These are phyloP conservation scores for Eleutherodactylus coqui DNA, from an alignment of 2,797 vertebrate genomes.

Conservation along the genomic window DNA sequence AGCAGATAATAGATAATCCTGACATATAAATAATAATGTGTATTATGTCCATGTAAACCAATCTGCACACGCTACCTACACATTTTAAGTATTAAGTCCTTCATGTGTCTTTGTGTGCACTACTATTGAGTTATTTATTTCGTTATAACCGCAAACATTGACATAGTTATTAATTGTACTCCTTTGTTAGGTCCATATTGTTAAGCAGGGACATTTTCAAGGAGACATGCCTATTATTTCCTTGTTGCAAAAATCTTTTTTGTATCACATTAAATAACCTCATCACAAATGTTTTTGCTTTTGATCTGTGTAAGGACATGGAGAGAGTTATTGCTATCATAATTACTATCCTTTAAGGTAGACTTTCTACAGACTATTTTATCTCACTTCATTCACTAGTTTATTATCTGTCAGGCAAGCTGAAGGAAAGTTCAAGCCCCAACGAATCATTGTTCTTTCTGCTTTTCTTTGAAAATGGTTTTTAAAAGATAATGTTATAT, in stretches of 20 bases:
- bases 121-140: slow-evolving; percentile 18
- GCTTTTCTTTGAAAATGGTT: slow-evolving; percentile 55
- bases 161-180: slow-evolving; percentile 28
- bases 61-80: background rate
- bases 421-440: slow-evolving; percentile 60
- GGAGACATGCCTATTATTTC: slow-evolving; percentile 43
- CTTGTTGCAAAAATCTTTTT: slow-evolving; percentile 27
- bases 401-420: slow-evolving; percentile 60
- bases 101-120: background rate
- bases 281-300: slow-evolving; percentile 59
- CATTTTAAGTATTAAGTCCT: background rate
- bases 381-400: slow-evolving; percentile 57
- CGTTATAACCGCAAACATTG: slow-evolving; percentile 10
- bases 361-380: slow-evolving; percentile 58
- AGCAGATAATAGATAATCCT: no score
- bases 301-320: slow-evolving; percentile 62
- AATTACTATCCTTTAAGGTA: slow-evolving; percentile 62
- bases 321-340: slow-evolving; percentile 58
- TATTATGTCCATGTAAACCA: background rate
- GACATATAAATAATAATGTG: background rate
- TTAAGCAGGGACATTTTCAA: slow-evolving; percentile 49
- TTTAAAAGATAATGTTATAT: slow-evolving; percentile 61
- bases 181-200: slow-evolving; percentile 19
- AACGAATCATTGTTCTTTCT: slow-evolving; percentile 61
- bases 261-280: slow-evolving; percentile 40